These are phyloP conservation scores for Eulemur mongoz DNA, from an alignment of 2,797 vertebrate genomes.

Conservation along the genomic window DNA sequence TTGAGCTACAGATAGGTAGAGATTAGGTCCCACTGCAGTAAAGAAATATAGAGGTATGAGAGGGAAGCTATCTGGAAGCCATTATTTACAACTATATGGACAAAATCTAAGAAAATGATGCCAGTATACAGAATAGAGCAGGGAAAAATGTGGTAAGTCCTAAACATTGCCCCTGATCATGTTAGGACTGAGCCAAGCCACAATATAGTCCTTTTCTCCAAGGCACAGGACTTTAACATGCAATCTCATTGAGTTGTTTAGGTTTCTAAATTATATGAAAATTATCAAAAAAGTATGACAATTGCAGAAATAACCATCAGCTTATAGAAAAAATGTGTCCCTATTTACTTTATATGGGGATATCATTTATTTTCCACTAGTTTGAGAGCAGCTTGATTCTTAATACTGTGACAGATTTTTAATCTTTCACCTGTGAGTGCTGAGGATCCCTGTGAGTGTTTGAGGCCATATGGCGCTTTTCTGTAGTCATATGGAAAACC, in stretches of 20 bases:
- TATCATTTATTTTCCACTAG: neutral
- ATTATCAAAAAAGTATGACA: neutral
- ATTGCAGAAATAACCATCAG: neutral
- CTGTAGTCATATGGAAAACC: constrained; percentile 64
- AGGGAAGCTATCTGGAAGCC: neutral
- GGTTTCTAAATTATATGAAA: neutral
- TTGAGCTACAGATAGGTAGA: neutral
- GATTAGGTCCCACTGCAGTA: neutral
- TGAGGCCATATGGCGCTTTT: constrained; percentile 61
- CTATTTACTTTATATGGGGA: neutral
- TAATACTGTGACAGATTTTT: constrained; percentile 66
- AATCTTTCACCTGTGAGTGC: constrained; percentile 46
- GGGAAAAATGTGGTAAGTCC: neutral
- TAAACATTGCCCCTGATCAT: neutral
- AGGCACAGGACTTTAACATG: neutral
- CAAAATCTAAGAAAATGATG: constrained; percentile 1
- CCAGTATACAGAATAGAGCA: neutral
- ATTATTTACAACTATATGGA: neutral
- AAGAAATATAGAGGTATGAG: neutral
- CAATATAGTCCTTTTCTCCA: neutral
- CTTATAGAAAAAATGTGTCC: neutral
- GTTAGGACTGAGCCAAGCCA: neutral
- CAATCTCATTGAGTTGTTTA: neutral
- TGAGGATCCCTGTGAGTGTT: neutral
- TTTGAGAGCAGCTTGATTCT: constrained; percentile 55